Evolutionary conservation across 2,888 invertebrate species (phyloP).

Genomic region (Bellardia pandia): DNA sequence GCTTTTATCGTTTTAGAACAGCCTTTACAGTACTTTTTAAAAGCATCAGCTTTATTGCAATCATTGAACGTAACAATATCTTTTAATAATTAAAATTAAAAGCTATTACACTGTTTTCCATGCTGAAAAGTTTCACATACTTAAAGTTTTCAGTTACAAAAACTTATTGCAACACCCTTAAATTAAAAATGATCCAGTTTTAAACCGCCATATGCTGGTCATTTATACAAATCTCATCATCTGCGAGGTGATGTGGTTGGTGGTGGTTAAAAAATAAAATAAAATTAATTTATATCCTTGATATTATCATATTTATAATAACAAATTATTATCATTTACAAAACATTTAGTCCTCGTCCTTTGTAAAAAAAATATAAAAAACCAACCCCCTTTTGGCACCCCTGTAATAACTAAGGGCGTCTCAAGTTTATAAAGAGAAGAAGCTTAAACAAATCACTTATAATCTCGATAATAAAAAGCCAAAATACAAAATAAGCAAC

Average conservation of each 20-base stretch:
- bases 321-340: slow-evolving; percentile 14
- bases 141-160: too few relatives aligned
- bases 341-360: slow-evolving; percentile 17
- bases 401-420: slow-evolving; percentile 5
- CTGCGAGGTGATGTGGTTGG: too few relatives aligned
- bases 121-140: too few relatives aligned
- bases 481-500: slow-evolving; percentile 44
- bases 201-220: neutral
- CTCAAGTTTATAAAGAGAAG: too few relatives aligned
- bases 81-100: too few relatives aligned
- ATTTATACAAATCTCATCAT: neutral
- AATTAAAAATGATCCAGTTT: too few relatives aligned
- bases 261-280: neutral
- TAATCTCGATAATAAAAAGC: slow-evolving; percentile 30
- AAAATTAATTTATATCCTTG: slow-evolving; percentile 4
- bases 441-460: slow-evolving; percentile 55
- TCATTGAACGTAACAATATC: too few relatives aligned
- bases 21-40: too few relatives aligned
- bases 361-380: neutral
- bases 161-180: too few relatives aligned
- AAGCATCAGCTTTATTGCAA: too few relatives aligned
- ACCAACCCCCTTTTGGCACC: neutral
- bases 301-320: slow-evolving; percentile 5
- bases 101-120: too few relatives aligned
- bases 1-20: too few relatives aligned